These are phyloP conservation scores for Acanthiza pusilla DNA, from an alignment of 2,797 vertebrate genomes.

Conservation along the genomic window DNA sequence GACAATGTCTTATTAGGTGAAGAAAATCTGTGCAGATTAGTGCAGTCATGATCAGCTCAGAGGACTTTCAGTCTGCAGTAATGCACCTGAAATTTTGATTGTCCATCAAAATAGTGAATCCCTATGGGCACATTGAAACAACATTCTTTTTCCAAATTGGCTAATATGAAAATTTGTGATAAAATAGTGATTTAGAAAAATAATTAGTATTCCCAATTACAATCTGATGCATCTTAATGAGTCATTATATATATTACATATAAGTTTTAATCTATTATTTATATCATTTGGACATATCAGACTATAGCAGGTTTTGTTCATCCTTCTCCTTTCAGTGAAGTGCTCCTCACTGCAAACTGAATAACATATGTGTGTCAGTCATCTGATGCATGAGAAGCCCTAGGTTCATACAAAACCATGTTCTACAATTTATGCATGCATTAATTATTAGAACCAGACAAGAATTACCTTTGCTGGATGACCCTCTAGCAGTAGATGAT, in stretches of 20 bases:
- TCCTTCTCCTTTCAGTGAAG: not conserved
- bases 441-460: not conserved
- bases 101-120: not conserved
- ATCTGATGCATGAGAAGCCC: not conserved
- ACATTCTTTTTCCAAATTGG: not conserved
- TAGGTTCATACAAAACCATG: not conserved
- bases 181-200: not conserved
- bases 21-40: not conserved
- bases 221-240: not conserved
- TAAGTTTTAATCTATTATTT: not conserved
- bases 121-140: rapidly evolving
- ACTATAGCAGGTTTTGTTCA: not conserved
- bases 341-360: not conserved
- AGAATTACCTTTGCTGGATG: not conserved
- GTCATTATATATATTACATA: not conserved
- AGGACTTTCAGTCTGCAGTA: not conserved
- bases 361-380: not conserved
- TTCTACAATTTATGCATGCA: not conserved
- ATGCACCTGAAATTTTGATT: not conserved
- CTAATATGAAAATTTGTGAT: not conserved
- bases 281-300: not conserved
- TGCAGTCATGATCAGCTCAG: not conserved
- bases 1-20: not conserved
- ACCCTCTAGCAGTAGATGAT: not conserved
- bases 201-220: not conserved